phyloP scores from a whole-genome alignment of 2,113 vertebrate species.

The Phalacrocorax brasilianus region DNA sequence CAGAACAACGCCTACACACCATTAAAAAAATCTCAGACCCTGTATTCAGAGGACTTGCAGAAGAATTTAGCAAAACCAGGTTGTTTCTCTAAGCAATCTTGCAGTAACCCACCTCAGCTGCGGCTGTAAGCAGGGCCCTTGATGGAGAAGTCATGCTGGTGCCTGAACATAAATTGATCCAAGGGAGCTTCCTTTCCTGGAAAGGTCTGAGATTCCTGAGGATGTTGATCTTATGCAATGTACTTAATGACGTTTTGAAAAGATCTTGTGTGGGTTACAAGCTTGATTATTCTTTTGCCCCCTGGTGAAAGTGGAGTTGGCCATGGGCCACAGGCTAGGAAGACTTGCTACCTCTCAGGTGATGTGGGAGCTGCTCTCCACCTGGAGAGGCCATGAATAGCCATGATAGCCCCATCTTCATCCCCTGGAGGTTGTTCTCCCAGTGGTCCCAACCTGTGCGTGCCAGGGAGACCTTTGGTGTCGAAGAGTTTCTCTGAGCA shows the following conservation, averaged over 20 bases:
- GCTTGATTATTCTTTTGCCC: background rate
- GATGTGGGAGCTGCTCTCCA: background rate
- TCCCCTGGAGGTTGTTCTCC: background rate
- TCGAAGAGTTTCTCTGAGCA: fast-evolving
- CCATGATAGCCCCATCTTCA: background rate
- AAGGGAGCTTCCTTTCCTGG: background rate
- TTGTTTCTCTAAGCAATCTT: background rate
- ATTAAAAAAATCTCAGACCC: background rate
- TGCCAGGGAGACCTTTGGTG: background rate
- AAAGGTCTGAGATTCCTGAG: background rate
- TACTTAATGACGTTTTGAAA: background rate
- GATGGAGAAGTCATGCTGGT: background rate
- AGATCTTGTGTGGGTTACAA: background rate
- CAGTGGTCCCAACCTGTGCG: fast-evolving
- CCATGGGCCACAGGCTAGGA: background rate
- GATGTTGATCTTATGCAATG: background rate
- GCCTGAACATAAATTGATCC: background rate
- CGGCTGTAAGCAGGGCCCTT: background rate
- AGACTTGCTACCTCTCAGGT: background rate
- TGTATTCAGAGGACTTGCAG: background rate
- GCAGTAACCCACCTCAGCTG: background rate
- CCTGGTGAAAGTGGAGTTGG: fast-evolving
- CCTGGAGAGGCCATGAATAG: background rate
- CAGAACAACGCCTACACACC: background rate
- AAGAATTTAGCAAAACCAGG: background rate